A percentile compares a stretch with the other conserved stretches of the same genome.
Evolutionary conservation across 2,113 vertebrate species (phyloP).

Genomic region (Monarcha castaneiventris): DNA sequence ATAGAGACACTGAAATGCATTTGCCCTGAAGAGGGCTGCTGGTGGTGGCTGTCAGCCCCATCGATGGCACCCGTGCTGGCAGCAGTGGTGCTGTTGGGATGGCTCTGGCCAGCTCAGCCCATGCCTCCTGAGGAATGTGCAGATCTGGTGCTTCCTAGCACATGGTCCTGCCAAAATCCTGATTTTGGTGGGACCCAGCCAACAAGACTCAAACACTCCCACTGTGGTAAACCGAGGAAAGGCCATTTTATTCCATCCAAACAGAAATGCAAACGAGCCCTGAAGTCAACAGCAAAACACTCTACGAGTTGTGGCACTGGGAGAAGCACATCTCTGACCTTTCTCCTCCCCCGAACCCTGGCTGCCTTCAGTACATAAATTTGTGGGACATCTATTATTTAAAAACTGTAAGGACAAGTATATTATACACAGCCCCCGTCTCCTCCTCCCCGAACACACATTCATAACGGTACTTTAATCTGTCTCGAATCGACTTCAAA

Average conservation of each 20-base stretch:
- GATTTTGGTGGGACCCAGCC: background rate
- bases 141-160: background rate
- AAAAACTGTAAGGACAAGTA: constrained; percentile 78
- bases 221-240: background rate
- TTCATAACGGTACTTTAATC: constrained; percentile 83
- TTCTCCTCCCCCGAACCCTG: constrained; percentile 63
- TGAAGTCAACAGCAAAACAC: constrained; percentile 18
- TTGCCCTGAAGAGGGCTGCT: background rate
- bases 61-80: fast-evolving
- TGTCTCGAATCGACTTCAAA: constrained; percentile 83
- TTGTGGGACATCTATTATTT: constrained; percentile 79
- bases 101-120: background rate
- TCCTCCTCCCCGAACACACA: constrained; percentile 71
- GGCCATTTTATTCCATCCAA: background rate
- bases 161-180: background rate
- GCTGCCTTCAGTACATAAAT: constrained; percentile 70
- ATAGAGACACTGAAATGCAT: fast-evolving
- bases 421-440: constrained; percentile 69
- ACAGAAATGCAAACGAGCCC: background rate
- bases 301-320: constrained; percentile 44
- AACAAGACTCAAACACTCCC: background rate
- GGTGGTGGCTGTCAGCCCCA: background rate
- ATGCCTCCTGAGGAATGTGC: background rate
- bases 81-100: background rate
- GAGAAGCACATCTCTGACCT: constrained; percentile 66